Conservation (phyloP, 53 echinoderm and acorn worm species). For the Apostichopus leukothele region DNA sequence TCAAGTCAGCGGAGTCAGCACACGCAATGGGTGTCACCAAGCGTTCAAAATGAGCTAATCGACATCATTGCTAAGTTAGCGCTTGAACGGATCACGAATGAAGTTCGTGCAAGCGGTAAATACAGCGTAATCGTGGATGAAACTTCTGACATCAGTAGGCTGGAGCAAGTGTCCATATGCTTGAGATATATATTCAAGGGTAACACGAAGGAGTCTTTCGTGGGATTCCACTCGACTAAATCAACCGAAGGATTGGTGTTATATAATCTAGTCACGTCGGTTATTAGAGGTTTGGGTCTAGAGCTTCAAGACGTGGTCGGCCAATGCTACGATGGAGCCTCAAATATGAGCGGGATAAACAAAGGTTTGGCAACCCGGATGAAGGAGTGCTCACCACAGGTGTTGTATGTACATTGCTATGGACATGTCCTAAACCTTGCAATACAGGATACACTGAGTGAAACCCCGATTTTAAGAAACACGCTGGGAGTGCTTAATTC, state of each 20-base stretch:
- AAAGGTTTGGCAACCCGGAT: no score
- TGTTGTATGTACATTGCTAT: no score
- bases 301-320: constrained; percentile 5
- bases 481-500: no score
- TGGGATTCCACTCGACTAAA: constrained; percentile 28
- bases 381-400: no score
- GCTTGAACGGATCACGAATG: neutral
- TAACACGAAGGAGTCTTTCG: neutral
- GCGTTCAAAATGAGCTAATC: constrained; percentile 11
- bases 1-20: neutral
- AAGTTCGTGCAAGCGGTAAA: neutral
- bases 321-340: constrained; percentile 14
- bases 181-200: no score
- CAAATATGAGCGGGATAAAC: constrained; percentile 31
- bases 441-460: no score
- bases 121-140: constrained; percentile 11
- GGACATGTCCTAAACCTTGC: no score
- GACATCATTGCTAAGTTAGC: neutral
- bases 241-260: constrained; percentile 12
- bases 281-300: constrained; percentile 8
- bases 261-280: constrained; percentile 1
- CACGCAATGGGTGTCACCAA: constrained; percentile 9
- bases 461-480: no score
- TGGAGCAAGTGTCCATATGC: constrained; percentile 10
- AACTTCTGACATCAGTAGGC: constrained; percentile 28